Evolutionary conservation across 1,140 invertebrate genomes (phyloP).

Genomic region (Dolichoris vasculosae): DNA sequence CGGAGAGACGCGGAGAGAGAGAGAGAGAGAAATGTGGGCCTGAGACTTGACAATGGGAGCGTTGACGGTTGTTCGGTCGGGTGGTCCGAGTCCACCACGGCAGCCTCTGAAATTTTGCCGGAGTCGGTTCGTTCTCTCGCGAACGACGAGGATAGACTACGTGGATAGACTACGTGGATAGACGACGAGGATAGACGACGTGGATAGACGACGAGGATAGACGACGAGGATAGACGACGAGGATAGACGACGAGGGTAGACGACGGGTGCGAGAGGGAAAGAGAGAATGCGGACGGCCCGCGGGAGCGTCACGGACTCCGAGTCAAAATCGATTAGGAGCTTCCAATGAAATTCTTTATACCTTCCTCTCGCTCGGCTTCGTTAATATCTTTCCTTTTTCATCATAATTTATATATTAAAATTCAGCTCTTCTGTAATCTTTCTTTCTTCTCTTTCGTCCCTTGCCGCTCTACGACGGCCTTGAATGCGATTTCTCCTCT

Average conservation of each 20-base stretch:
- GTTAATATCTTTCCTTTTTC: constrained; percentile 50
- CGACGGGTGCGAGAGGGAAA: neutral
- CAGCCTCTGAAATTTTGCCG: constrained; percentile 37
- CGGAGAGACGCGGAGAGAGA: neutral
- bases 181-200: neutral
- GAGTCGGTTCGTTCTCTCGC: neutral
- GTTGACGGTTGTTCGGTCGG: constrained; percentile 50
- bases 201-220: neutral
- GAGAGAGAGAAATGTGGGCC: neutral
- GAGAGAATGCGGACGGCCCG: constrained; percentile 4
- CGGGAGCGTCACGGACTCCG: constrained; percentile 45
- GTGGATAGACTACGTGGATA: neutral
- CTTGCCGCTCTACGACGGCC: constrained; percentile 17
- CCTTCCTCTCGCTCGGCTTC: constrained; percentile 20
- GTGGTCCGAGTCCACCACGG: constrained; percentile 31
- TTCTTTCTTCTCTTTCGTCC: constrained; percentile 5
- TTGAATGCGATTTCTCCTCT: constrained; percentile 45
- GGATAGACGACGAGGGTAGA: neutral
- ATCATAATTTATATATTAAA: constrained; percentile 53
- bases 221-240: neutral
- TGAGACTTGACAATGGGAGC: constrained; percentile 46
- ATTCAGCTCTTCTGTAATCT: constrained; percentile 46
- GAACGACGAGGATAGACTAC: neutral
- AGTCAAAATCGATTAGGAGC: constrained; percentile 53
- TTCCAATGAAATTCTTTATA: constrained; percentile 53